Evolutionary conservation across 2,113 vertebrate species (phyloP), one percentile per base, ranked within the genome.

Genomic region (Oryzias celebensis): DNA sequence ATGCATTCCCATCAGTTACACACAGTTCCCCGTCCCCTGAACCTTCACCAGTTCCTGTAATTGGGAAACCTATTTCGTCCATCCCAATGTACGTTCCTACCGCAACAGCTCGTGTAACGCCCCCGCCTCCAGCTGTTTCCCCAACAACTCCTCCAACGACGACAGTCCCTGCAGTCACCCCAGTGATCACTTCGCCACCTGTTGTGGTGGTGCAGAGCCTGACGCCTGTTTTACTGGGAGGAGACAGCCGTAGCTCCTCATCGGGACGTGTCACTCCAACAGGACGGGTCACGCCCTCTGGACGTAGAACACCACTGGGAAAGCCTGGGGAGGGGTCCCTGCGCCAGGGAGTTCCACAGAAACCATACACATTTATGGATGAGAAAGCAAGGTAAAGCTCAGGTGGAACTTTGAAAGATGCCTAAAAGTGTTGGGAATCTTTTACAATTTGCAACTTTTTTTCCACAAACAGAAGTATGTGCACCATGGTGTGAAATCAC

Each of bases 281-380:
- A 1, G 88, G 91, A 13, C 76, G 87, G 23, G 48, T 60, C 12
- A 89, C 89, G 1, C 87, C 89, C 2, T 86, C 85, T 0, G 89
- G 91, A 15, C 88, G 88, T 7, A 86, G 77, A 48, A 88, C 90
- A 0, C 89, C 88, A 0, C 63, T 87, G 14, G 86, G 85, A 10
- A 94, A 92, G 14, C 24, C 85, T 36, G 87, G 88, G 54, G 90
- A 93, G 41, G 92, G 93, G 0, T 81, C 90, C 1, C 87, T 99
- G 61, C 92, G 95, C 22, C 96, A 96, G 77, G 97, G 96, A 0
- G 92, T 94, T 13, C 96, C 96, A 42, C 97, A 99, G 88, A 99
- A 99, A 79, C 97, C 97, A 0, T 98, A 98, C 62, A 98, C 97
- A 2, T 99, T 99, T 75, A 90, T 99, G 93, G 97, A 99, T 0